Evolutionary conservation across 1,140 invertebrate species (phyloP), one percentile per base, ranked within the genome.

Genomic region (Caenorhabditis remanei): DNA sequence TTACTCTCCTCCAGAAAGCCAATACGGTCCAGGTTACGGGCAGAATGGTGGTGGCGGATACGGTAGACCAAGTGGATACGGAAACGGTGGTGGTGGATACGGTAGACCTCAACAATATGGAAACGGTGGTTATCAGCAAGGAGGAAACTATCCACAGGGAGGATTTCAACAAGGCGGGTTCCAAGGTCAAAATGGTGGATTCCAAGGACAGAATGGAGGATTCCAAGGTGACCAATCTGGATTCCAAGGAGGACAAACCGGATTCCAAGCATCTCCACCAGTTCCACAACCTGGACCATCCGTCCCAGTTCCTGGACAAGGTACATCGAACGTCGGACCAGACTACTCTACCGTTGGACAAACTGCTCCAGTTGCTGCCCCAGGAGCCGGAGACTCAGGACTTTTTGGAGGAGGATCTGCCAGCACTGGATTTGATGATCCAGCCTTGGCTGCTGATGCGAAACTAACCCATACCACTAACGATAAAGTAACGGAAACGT

Each of bases 51-150:
- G 71, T 13, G 71, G 71, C n/a, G 65, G 65, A 6, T 79, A 79
- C 14, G 71, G 71, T 46, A 79, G 71, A 50, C 71, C 71, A 24
- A 79, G 46, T 13, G 46, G 19, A 5, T 79, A 79, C 53, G 71
- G 71, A 79, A 24, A 13, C 16, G 46, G 46, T 79, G 71, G 71
- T 32, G 46, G 46, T 79, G 71, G 71, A 50, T 79, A 79, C n/a
- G n/a, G n/a, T 43, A 43, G 71, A 46, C 71, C 71, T 19, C 71
- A 75, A 40, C 61, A 71, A 50, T 79, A 79, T 79, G 71, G 71
- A 24, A 40, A 50, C 11, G 71, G 71, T 50, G 71, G 71, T 19
- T 79, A 79, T n/a, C 71, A 79, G n/a, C 71, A 79, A 79, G 71
- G 71, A 79, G 71, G 71, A 21, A 79, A 79, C 46, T 79, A 50